Percentiles rank a stretch among this genome's conserved stretches.
Evolutionary conservation across 2,888 invertebrate species (phyloP).

Genomic region (Allophyes oxyacanthae): DNA sequence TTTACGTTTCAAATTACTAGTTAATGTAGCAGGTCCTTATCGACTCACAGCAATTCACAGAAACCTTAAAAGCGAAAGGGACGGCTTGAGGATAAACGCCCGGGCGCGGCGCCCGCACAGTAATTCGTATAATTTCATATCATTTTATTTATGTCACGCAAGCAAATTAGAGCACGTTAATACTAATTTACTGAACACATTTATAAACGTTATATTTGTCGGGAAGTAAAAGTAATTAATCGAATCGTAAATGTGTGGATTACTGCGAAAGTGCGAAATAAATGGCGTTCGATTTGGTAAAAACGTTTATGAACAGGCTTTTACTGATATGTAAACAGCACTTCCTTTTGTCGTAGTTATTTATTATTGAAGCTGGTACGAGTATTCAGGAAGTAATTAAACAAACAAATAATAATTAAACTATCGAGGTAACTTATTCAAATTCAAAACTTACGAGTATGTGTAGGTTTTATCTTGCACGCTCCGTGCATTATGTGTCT

Average conservation of each 20-base stretch:
- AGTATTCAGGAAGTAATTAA: constrained; percentile 29
- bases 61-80: constrained; percentile 67
- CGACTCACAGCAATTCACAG: constrained; percentile 60
- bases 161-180: constrained; percentile 45
- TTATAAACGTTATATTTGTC: constrained; percentile 36
- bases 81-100: constrained; percentile 68
- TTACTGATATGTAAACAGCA: constrained; percentile 17
- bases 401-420: constrained; percentile 7
- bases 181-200: constrained; percentile 39
- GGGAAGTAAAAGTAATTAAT: constrained; percentile 57
- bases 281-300: constrained; percentile 33
- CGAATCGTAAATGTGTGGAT: constrained; percentile 21
- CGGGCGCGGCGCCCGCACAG: neutral
- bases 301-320: constrained; percentile 20
- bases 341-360: constrained; percentile 32
- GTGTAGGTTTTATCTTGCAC: constrained; percentile 46
- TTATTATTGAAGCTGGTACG: constrained; percentile 13
- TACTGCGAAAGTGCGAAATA: constrained; percentile 36
- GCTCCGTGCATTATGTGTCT: constrained; percentile 41
- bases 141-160: constrained; percentile 46
- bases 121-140: constrained; percentile 24
- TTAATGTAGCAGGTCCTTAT: constrained; percentile 36
- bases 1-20: constrained; percentile 30
- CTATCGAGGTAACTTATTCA: constrained; percentile 2
- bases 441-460: too few relatives aligned